These are phyloP conservation scores for Drosophila azteca DNA, from an alignment of 1,140 invertebrate genomes.

Conservation along the genomic window DNA sequence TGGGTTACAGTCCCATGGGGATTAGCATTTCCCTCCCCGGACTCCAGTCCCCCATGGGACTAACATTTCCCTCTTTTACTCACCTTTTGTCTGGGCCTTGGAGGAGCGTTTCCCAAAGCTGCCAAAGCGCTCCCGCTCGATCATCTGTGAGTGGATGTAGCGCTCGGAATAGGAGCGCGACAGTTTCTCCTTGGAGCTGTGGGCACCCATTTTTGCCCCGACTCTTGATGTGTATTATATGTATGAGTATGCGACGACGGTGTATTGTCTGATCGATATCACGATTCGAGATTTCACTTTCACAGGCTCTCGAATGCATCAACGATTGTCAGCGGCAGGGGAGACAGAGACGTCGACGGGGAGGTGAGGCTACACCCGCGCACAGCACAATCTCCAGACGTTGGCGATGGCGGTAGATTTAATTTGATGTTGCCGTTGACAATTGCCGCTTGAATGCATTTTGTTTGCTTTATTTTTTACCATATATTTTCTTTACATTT, in stretches of 20 bases:
- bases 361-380: constrained; percentile 49
- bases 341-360: background rate
- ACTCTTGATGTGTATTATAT: constrained; percentile 2
- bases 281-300: constrained; percentile 65
- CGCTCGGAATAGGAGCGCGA: constrained; percentile 86
- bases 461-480: constrained; percentile 24
- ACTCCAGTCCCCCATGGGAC: constrained; percentile 5
- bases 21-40: constrained; percentile 31
- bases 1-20: background rate
- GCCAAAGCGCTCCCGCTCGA: constrained; percentile 85
- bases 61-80: constrained; percentile 46
- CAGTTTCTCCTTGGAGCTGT: constrained; percentile 88
- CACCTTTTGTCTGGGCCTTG: constrained; percentile 76
- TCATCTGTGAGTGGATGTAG: constrained; percentile 81
- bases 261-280: constrained; percentile 45
- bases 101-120: constrained; percentile 85
- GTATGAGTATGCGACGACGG: no score
- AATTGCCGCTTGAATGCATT: constrained; percentile 70
- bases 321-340: background rate
- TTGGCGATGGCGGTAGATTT: constrained; percentile 50
- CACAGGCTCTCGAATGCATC: constrained; percentile 37
- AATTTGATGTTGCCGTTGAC: constrained; percentile 72
- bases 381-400: constrained; percentile 61
- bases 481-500: constrained; percentile 13
- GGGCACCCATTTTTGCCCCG: constrained; percentile 87